A percentile compares a stretch with the other conserved stretches of the same genome.
Conservation (phyloP, 2,113 vertebrate species). For the Coregonus clupeaformis region DNA sequence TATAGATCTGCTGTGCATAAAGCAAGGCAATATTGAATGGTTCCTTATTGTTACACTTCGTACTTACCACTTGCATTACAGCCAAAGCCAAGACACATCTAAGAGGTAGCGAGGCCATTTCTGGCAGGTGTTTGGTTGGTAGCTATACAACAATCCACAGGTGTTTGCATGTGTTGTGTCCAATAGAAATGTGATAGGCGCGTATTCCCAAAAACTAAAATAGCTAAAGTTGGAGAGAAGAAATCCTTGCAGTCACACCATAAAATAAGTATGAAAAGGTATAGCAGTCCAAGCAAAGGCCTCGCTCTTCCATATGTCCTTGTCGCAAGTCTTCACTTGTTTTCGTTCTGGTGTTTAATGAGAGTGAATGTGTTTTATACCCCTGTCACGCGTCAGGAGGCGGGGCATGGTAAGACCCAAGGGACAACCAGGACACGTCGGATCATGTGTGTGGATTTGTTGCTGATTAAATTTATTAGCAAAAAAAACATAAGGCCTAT, state of each 20-base stretch:
- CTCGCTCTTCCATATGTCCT: neutral
- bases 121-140: constrained; percentile 5
- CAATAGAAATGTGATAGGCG: neutral
- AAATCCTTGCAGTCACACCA: constrained; percentile 20
- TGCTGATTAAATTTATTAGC: neutral
- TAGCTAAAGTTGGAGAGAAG: neutral
- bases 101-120: constrained; percentile 60
- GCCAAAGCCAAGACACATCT: constrained; percentile 56
- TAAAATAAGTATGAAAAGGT: neutral
- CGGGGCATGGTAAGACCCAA: constrained; percentile 44
- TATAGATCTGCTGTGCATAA: neutral
- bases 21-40: neutral
- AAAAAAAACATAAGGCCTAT: neutral
- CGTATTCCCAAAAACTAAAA: constrained; percentile 28
- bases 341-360: constrained; percentile 51
- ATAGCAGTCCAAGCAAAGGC: constrained; percentile 6
- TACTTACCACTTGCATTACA: constrained; percentile 60
- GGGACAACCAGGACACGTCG: constrained; percentile 31
- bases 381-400: constrained; percentile 42
- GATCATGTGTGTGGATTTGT: constrained; percentile 14
- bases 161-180: constrained; percentile 34
- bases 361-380: constrained; percentile 51
- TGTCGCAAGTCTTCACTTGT: constrained; percentile 30
- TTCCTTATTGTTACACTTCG: neutral
- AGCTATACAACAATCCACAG: neutral